Percentiles rank a stretch among this genome's conserved stretches.
These are phyloP conservation scores for Ferdinandea cuprea DNA, from an alignment of 2,888 invertebrate genomes.

Conservation along the genomic window DNA sequence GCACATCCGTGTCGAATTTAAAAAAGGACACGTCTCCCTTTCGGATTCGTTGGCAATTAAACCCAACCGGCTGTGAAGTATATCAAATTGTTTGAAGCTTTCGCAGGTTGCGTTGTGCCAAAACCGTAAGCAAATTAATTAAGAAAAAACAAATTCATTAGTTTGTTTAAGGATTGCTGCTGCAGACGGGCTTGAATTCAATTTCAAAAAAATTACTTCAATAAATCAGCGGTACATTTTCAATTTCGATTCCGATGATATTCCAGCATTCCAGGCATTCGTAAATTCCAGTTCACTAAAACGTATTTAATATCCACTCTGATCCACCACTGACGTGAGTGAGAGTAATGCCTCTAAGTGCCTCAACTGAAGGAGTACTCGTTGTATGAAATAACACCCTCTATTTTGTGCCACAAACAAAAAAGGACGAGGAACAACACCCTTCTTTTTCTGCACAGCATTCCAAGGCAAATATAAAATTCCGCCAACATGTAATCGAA, in stretches of 20 bases:
- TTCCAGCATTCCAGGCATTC: conserved; percentile 44
- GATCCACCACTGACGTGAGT: conserved; percentile 49
- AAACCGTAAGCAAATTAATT: conserved; percentile 63
- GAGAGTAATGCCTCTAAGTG: conserved; percentile 24
- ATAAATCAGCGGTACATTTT: conserved; percentile 68
- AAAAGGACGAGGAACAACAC: conserved; percentile 21
- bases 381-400: conserved; percentile 23
- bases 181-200: conserved; percentile 10
- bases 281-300: conserved; percentile 70
- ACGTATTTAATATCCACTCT: conserved; percentile 67
- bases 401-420: conserved; percentile 25
- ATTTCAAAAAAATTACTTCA: conserved; percentile 71
- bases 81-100: conserved; percentile 68
- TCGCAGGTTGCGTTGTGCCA: conserved; percentile 20
- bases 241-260: conserved; percentile 36
- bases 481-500: conserved; percentile 79
- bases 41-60: conserved; percentile 63
- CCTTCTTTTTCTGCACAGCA: conserved; percentile 17
- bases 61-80: conserved; percentile 69
- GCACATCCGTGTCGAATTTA: conserved; percentile 38
- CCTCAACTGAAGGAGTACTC: conserved; percentile 13
- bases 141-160: conserved; percentile 30
- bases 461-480: conserved; percentile 72
- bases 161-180: conserved; percentile 43
- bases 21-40: conserved; percentile 39